Base-by-base conservation (phyloP, 1,140 invertebrate species). In the Megathymus violae region DNA sequence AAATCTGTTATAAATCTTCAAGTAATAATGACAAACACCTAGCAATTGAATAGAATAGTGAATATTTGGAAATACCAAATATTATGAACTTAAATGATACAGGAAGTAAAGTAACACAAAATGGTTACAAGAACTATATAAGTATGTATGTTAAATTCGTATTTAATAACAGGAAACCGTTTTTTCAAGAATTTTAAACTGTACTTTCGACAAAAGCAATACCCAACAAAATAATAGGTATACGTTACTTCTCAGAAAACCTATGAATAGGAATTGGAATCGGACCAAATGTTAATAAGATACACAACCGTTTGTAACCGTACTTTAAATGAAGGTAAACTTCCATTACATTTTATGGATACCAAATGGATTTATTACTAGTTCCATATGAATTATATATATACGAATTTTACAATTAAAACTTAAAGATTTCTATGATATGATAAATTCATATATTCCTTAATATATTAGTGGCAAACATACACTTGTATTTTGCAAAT, bases 231-330 rank as follows among this genome's bases (percentile, higher is more conserved):
- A 25, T 7, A 50, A 16, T 34, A 51, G 27, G 27, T 9, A 31
- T 6, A 31, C 27, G 7, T 4, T 16, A 38, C 11, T 40, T 52
- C 50, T 52, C 15, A 17, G 48, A 51, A 50, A 51, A 51, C 48
- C 31, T 38, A 51, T 51, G 31, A 15, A 17, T 51, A 34, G 15
- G 36, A 51, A 19, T 34, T 34, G 15, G 48, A 19, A 51, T 51
- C 48, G 48, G 31, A 51, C 36, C 48, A 38, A 51, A 51, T 38
- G 46, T 13, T 34, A 48, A 48, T 48, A 48, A 25, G 19, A 19
- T 47, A 3, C 27, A 41, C 38, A 1, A 10, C 7, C 38, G 38
- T 14, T 41, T 15, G 15, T 41, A 41, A 41, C 38, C 38, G 38
- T 41, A 41, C 38, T 15, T 15, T 41, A 15, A 3, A 4, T 15